Evolutionary conservation across 2,113 vertebrate genomes (phyloP).

Genomic region (Panthera uncia): DNA sequence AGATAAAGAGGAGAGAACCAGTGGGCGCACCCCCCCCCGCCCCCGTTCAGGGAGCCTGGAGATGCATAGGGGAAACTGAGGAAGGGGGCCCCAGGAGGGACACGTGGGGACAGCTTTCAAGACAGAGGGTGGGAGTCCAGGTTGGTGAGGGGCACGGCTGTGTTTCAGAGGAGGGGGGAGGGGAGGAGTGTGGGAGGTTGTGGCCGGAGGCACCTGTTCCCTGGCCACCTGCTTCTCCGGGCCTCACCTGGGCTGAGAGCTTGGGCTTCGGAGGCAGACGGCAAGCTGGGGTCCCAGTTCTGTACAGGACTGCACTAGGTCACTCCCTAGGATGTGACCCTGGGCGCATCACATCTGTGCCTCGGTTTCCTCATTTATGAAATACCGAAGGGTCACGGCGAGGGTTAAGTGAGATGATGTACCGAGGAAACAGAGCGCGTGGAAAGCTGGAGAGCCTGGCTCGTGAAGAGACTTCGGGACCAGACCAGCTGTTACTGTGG

Average conservation of each 20-base stretch:
- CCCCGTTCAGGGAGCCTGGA: not conserved
- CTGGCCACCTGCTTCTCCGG: not conserved
- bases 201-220: not conserved
- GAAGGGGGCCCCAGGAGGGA: not conserved
- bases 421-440: not conserved
- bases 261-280: not conserved
- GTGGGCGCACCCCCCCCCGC: fast-evolving
- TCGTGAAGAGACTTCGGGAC: not conserved
- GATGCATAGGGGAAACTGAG: not conserved
- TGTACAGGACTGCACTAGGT: not conserved
- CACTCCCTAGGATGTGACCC: not conserved
- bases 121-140: not conserved
- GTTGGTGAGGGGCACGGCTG: not conserved
- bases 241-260: not conserved
- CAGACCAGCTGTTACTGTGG: not conserved
- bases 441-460: not conserved
- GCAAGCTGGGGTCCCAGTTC: not conserved
- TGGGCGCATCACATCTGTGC: not conserved
- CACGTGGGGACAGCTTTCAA: not conserved
- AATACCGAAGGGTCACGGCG: too few species aligned
- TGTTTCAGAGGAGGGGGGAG: not conserved
- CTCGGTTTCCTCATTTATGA: not conserved
- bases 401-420: not conserved
- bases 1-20: not conserved
- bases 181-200: not conserved